Conservation (phyloP, 30 jellyfish, hydroid and myxozoan species). For the Chrysaora quinquecirrha region DNA sequence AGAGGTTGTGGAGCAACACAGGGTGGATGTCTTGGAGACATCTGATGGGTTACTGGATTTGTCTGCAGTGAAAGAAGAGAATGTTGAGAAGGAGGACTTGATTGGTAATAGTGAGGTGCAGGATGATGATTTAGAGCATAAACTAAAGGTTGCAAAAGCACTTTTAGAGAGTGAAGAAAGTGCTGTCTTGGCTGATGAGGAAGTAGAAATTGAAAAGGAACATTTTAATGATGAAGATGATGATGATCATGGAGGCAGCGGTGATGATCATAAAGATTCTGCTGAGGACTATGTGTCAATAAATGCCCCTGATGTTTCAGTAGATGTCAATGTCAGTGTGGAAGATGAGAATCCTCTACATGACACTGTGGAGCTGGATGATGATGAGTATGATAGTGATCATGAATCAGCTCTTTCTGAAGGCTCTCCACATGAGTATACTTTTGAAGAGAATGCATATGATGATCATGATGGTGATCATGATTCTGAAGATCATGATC, state of each 20-base stretch:
- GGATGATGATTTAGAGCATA: constrained; percentile 22
- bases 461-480: neutral
- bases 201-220: neutral
- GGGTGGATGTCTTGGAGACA: neutral
- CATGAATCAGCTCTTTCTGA: neutral
- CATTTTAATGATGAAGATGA: neutral
- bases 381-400: constrained; percentile 17
- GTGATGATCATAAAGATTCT: neutral
- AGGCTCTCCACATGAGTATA: neutral
- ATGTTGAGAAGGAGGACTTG: neutral
- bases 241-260: neutral
- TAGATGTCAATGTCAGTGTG: neutral
- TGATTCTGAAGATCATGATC: neutral
- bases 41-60: neutral
- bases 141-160: neutral
- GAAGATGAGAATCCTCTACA: neutral
- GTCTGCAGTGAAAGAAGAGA: neutral
- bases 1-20: neutral
- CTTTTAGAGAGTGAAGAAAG: neutral
- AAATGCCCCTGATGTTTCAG: neutral
- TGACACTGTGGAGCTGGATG: constrained; percentile 19
- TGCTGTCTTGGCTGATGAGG: neutral
- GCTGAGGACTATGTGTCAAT: constrained; percentile 2
- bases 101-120: neutral
- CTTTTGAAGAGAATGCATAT: neutral